Evolutionary conservation across 2,113 vertebrate genomes (phyloP).

Genomic region (Noturus placidus): DNA sequence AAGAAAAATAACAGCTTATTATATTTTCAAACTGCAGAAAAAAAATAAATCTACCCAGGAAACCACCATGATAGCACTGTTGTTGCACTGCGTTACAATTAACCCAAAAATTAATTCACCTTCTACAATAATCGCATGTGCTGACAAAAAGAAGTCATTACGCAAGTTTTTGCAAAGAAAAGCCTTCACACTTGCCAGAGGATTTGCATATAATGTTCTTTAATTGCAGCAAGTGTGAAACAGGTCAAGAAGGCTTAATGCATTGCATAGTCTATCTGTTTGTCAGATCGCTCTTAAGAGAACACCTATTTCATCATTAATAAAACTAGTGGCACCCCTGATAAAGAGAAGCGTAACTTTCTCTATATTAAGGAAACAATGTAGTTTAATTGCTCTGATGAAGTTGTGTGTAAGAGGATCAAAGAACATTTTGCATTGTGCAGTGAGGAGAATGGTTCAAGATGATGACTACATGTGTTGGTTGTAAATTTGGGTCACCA

Average conservation of each 20-base stretch:
- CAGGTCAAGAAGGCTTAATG: background rate
- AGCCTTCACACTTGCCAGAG: slow-evolving; percentile 16
- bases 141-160: slow-evolving; percentile 3
- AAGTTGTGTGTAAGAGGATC: background rate
- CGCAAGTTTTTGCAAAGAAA: slow-evolving; percentile 9
- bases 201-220: slow-evolving; percentile 11
- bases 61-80: background rate
- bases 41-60: background rate
- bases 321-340: background rate
- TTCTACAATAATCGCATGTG: background rate
- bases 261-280: background rate
- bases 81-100: background rate
- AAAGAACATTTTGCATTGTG: background rate
- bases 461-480: background rate
- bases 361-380: background rate
- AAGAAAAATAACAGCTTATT: background rate
- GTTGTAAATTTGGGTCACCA: background rate
- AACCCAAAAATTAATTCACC: background rate
- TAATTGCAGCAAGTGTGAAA: slow-evolving; percentile 20
- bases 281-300: background rate
- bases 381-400: background rate
- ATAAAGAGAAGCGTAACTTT: background rate
- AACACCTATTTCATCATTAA: slow-evolving; percentile 1
- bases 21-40: slow-evolving; percentile 1
- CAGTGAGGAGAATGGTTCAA: background rate